phyloP scores from a whole-genome alignment of 2,113 vertebrate genomes.

The Cochlearius cochlearius region DNA sequence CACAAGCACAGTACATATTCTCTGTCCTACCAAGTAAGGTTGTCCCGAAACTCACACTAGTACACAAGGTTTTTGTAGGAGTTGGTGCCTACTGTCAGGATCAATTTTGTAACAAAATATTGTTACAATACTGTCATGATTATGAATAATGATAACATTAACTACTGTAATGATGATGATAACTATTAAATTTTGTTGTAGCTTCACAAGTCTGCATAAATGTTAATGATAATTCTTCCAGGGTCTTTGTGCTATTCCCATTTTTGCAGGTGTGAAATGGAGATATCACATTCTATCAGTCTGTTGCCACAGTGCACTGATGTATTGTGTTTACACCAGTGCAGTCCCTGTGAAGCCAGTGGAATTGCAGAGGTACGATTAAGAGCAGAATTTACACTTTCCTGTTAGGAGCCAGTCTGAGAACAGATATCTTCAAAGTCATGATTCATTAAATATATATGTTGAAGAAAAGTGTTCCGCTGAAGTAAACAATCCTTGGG shows the following conservation, averaged over 20 bases:
- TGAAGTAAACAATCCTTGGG: slow-evolving; percentile 21
- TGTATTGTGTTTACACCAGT: background rate
- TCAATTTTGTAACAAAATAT: background rate
- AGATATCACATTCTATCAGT: background rate
- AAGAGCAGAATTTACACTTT: background rate
- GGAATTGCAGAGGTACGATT: background rate
- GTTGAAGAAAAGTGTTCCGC: background rate
- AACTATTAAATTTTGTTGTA: background rate
- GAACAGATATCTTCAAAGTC: background rate
- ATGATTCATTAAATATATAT: background rate
- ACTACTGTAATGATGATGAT: background rate
- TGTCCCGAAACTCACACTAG: background rate
- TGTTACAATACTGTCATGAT: background rate
- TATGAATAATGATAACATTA: background rate
- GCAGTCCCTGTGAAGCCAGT: background rate
- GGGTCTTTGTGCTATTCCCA: background rate
- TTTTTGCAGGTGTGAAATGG: background rate
- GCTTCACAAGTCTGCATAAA: background rate
- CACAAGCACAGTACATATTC: background rate
- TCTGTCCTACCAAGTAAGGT: background rate
- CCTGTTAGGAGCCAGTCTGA: background rate
- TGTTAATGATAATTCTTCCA: background rate
- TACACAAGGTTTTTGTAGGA: background rate
- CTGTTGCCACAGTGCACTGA: background rate
- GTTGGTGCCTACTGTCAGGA: background rate